Evolutionary conservation across 2,797 vertebrate genomes (phyloP).

Genomic region (Mormyrops attenuatus): DNA sequence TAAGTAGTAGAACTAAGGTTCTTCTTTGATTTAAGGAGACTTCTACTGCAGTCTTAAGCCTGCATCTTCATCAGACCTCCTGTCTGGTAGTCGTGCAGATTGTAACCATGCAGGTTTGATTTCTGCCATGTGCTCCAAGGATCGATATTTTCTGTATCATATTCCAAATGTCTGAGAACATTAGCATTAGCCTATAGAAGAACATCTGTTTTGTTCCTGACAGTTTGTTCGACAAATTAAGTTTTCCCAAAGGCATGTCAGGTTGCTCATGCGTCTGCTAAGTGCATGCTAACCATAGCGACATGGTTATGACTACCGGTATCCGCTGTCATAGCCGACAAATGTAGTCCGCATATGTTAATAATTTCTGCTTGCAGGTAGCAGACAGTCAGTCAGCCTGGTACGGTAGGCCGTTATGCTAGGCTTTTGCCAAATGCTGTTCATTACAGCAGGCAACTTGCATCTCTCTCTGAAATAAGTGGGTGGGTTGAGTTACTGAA

Average conservation of each 20-base stretch:
- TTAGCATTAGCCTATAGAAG: background rate
- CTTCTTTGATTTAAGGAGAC: background rate
- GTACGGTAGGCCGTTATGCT: background rate
- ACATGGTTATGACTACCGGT: background rate
- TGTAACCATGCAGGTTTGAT: background rate
- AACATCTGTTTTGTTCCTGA: background rate
- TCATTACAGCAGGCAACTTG: background rate
- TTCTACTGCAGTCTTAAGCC: background rate
- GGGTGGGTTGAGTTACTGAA: background rate
- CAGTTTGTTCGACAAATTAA: background rate
- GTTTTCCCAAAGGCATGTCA: background rate
- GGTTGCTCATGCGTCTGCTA: background rate
- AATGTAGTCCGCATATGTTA: background rate
- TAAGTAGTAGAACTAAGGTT: background rate
- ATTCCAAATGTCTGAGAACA: background rate
- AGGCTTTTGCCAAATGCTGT: background rate
- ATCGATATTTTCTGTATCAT: background rate
- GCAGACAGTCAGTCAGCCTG: background rate
- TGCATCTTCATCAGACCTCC: background rate
- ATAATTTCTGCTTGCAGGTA: background rate
- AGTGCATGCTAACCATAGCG: background rate
- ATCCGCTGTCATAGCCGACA: background rate
- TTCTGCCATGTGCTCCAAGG: background rate
- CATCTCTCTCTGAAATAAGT: background rate
- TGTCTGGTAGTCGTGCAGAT: background rate